Base-by-base conservation (phyloP, 37 sponge, comb jelly and placozoan genomes). In the Dysidea cf. avara region DNA sequence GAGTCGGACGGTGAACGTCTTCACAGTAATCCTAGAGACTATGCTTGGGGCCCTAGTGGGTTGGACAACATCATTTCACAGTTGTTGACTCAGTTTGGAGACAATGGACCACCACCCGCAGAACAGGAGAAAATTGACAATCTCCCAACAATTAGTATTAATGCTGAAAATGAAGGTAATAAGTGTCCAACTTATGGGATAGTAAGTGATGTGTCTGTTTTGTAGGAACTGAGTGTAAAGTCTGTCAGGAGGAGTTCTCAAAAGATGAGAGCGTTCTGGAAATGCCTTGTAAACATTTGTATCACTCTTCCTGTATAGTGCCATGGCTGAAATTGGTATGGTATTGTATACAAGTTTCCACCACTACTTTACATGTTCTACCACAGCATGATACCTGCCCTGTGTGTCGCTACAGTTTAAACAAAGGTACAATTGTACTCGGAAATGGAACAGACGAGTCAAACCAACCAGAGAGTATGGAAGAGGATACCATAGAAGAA, bases 61-160 rank as follows among this genome's bases (percentile, higher is more conserved):
- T 71, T 95, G 77, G 96, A 95, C 51, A 71, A 87, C 69, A 87
- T 95, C 49, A 90, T 95, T 48, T 61, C 83, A 0, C 78, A 83
- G 57, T 53, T 96, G 58, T 72, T 88, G 46, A 79, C 72, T 34
- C 87, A 80, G 40, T 28, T 96, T 39, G 90, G 83, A 17, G 92
- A 86, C 40, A 74, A 61, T 24, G 97, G 97, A 2, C 90, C 97
- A 0, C 97, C 97, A 7, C 97, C 97, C 1, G 93, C 97, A 12
- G 72, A 88, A 50, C 58, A 82, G 64, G 60, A 73, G 30, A 83
- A 74, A 39, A 84, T 92, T 17, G 86, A 86, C 55, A 54, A 66
- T 6, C 65, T 92, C 12, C 84, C 90, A 18, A 66, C 52, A 5
- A 50, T 49, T 24, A 57, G 46, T 69, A 43, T 69, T 9, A 25